Percentiles rank a stretch among this genome's conserved stretches.
phyloP scores from a whole-genome alignment of 1,140 invertebrate genomes.

The Panagrolaimus sp. region DNA sequence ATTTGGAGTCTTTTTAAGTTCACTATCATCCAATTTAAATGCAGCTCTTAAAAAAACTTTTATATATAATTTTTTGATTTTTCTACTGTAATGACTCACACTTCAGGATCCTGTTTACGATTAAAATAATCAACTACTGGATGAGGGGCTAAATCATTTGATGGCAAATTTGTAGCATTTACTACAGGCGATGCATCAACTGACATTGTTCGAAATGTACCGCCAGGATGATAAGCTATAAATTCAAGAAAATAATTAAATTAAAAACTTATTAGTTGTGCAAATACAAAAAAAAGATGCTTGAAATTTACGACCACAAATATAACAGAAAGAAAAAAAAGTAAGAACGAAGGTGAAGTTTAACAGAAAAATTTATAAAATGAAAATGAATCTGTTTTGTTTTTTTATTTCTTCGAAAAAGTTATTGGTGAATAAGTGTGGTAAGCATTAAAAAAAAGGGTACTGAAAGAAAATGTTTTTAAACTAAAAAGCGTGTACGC shows the following conservation, averaged over 20 bases:
- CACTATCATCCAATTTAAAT: constrained; percentile 47
- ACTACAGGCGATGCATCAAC: background rate
- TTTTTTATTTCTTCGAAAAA: no score
- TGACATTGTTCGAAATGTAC: background rate
- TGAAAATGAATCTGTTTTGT: no score
- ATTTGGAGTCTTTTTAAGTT: constrained; percentile 74
- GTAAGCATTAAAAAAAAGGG: background rate
- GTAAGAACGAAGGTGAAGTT: background rate
- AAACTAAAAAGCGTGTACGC: background rate
- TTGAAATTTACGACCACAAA: background rate
- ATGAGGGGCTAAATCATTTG: background rate
- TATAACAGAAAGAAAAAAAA: background rate
- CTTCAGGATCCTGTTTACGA: constrained; percentile 2
- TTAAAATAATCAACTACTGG: constrained; percentile 2
- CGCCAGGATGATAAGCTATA: constrained; percentile 1
- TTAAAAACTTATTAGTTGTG: no score
- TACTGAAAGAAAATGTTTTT: background rate
- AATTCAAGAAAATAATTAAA: background rate
- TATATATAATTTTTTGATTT: background rate
- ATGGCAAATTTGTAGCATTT: background rate
- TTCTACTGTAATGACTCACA: background rate
- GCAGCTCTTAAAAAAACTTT: constrained; percentile 33
- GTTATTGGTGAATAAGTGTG: no score
- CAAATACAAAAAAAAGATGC: no score
- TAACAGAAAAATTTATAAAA: no score